Evolutionary conservation across 2,113 vertebrate species (phyloP).

Genomic region (Calidris pugnax): DNA sequence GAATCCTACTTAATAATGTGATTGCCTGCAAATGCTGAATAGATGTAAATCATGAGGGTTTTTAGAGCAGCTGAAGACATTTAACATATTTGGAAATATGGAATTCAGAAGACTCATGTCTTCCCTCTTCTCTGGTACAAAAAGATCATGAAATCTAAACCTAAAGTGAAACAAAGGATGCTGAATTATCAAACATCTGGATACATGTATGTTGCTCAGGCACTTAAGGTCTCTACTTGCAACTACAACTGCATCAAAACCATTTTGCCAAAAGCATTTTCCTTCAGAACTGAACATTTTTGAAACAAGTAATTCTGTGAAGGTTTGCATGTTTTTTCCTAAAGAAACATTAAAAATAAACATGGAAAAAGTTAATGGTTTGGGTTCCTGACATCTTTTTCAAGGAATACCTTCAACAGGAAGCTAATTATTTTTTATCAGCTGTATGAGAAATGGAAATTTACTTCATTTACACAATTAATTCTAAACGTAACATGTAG

Average conservation of each 20-base stretch:
- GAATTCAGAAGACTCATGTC: not conserved
- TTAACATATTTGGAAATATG: fast-evolving
- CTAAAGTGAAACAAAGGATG: not conserved
- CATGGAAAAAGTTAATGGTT: fast-evolving
- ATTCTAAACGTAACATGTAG: not conserved
- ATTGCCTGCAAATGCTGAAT: not conserved
- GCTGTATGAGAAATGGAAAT: not conserved
- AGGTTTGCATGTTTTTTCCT: not conserved
- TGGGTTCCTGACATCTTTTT: not conserved
- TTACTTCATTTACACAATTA: not conserved
- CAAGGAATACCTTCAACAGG: not conserved
- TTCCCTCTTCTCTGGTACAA: not conserved
- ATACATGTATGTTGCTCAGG: not conserved
- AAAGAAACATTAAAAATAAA: not conserved
- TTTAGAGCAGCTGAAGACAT: not conserved
- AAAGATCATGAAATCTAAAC: not conserved
- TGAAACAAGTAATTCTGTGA: not conserved
- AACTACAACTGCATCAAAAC: not conserved
- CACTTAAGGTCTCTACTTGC: not conserved
- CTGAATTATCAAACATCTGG: not conserved
- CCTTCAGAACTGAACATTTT: not conserved
- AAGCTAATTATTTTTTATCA: not conserved
- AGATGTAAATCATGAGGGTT: not conserved
- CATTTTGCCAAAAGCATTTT: not conserved
- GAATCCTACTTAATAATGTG: not conserved